Evolutionary conservation across 2,797 vertebrate species (phyloP).

Genomic region (Labeo calbasu): DNA sequence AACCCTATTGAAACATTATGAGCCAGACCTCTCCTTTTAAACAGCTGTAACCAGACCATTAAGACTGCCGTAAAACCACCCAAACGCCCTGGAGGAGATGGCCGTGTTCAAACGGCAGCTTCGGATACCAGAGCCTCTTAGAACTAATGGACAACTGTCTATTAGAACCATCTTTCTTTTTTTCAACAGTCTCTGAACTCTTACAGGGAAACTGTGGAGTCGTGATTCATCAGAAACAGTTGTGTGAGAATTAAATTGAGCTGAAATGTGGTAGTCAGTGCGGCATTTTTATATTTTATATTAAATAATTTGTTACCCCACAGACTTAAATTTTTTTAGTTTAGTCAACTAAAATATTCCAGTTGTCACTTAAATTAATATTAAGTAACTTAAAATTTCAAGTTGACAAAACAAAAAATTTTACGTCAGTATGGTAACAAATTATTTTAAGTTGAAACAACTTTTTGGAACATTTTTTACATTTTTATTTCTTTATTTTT

Average conservation of each 20-base stretch:
- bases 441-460: no score
- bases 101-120: background rate
- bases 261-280: no score
- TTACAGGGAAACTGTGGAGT: background rate
- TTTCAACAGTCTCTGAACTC: background rate
- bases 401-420: no score
- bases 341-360: no score
- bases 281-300: no score
- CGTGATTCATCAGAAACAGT: background rate
- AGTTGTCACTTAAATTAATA: no score
- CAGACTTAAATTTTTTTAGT: no score
- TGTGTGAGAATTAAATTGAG: background rate
- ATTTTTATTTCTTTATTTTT: no score
- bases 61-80: slow-evolving; percentile 45
- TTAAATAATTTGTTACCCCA: no score
- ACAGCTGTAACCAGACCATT: slow-evolving; percentile 59
- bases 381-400: no score
- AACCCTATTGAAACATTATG: slow-evolving; percentile 62
- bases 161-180: slow-evolving; percentile 13
- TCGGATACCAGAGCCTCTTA: slow-evolving; percentile 17
- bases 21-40: slow-evolving; percentile 60
- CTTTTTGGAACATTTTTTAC: no score
- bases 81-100: slow-evolving; percentile 28
- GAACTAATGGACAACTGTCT: slow-evolving; percentile 33
- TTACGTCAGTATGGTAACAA: no score